A percentile compares a stretch with the other conserved stretches of the same genome.
These are phyloP conservation scores for Glyptemys insculpta DNA, from an alignment of 2,797 vertebrate species.

Conservation along the genomic window DNA sequence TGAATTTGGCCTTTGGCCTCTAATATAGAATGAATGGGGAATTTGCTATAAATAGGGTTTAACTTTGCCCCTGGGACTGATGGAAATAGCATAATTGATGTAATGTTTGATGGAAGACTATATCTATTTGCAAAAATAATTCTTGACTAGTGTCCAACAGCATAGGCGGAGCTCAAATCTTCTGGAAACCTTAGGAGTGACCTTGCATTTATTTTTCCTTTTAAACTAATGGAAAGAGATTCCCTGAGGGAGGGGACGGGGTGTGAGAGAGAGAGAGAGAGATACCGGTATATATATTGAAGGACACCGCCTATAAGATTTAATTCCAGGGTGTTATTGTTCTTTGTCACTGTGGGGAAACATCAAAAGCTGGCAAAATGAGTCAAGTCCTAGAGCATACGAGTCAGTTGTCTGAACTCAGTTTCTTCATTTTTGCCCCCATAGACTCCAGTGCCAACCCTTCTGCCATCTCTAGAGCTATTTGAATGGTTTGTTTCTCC, in stretches of 20 bases:
- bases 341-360: background rate
- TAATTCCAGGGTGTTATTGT: background rate
- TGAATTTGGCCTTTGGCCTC: background rate
- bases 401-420: background rate
- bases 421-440: background rate
- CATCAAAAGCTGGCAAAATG: background rate
- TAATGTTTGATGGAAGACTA: background rate
- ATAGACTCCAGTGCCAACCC: background rate
- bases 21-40: background rate
- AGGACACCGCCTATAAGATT: background rate
- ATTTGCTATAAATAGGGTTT: background rate
- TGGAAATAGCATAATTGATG: background rate
- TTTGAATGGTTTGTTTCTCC: background rate
- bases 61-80: background rate
- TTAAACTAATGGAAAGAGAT: background rate
- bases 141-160: background rate
- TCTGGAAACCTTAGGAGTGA: background rate
- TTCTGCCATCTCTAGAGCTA: background rate
- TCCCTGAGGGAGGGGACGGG: background rate
- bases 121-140: background rate
- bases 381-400: background rate
- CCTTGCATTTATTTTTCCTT: background rate
- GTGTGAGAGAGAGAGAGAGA: background rate
- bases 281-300: background rate
- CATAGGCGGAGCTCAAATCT: rapidly evolving